Percentiles rank a stretch among this genome's conserved stretches.
These are phyloP conservation scores for Anthopleura sola DNA, from an alignment of 64 coral and sea anemone genomes.

Conservation along the genomic window DNA sequence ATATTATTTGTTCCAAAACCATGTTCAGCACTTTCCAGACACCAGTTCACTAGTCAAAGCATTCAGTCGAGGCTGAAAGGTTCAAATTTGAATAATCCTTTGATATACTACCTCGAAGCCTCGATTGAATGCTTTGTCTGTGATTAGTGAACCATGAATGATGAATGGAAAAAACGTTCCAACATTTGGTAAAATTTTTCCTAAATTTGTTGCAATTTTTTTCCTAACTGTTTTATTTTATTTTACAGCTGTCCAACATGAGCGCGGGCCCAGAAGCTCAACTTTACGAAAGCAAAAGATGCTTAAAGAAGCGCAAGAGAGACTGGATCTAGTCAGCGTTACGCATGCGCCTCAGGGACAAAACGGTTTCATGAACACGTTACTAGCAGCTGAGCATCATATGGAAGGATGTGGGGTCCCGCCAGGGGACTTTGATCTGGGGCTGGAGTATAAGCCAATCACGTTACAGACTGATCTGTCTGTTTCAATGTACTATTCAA, in stretches of 20 bases:
- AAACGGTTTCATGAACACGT: constrained; percentile 82
- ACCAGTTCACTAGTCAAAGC: no score
- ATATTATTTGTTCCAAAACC: no score
- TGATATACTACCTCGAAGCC: no score
- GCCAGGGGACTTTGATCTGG: constrained; percentile 59
- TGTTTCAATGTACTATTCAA: constrained; percentile 80
- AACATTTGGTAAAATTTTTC: no score
- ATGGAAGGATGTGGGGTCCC: constrained; percentile 57
- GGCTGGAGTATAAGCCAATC: constrained; percentile 70
- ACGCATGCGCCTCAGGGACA: constrained; percentile 54
- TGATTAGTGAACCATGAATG: no score
- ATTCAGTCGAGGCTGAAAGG: no score
- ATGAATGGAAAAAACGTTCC: no score
- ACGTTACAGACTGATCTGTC: constrained; percentile 73
- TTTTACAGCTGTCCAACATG: constrained; percentile 95
- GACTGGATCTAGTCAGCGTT: constrained; percentile 57
- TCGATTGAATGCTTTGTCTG: no score
- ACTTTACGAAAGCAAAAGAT: constrained; percentile 91
- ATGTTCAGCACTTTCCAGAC: no score
- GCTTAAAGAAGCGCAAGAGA: constrained; percentile 87
- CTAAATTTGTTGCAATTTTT: no score
- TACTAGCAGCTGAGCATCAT: constrained; percentile 72
- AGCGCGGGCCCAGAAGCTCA: constrained; percentile 93
- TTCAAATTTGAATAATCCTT: no score
- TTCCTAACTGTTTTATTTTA: not conserved